Base-by-base conservation (phyloP, 2,113 vertebrate species). In the Rousettus leschenaultii region DNA sequence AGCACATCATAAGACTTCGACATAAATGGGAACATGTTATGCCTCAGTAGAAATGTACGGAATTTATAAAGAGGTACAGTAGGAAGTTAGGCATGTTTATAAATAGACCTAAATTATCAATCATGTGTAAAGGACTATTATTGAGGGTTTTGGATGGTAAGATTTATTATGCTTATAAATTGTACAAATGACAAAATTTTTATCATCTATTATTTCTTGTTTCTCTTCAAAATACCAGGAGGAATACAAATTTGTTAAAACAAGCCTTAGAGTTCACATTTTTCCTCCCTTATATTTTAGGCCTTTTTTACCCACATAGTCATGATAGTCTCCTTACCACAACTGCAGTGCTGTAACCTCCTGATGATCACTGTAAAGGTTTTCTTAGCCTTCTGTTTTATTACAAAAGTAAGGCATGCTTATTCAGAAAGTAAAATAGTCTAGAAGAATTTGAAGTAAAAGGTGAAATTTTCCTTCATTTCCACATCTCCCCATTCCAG, bases 31-130 rank as follows among this genome's bases (percentile, higher is more conserved):
- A 91, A 70, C 71, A 95, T 30, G 95, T 97, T 94, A 65, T 97
- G 77, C 91, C 57, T 88, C 93, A 78, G 45, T 96, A 92, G 87
- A 92, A 97, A 93, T 91, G 40, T 43, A 87, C 71, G 70, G 38
- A 86, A 61, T 82, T 97, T 97, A 82, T 94, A 96, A 94, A 91
- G 91, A 95, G 88, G 53, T 94, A 57, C 40, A 96, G 79, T 95
- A 90, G 78, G 35, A 80, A 84, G 74, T 86, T 98, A 82, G 90
- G 89, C 89, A 63, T 96, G 70, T 92, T 97, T 90, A 95, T 96
- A 97, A 97, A 95, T 79, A 95, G 94, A 95, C 68, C 93, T 98
- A 97, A 92, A 91, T 97, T 97, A 94, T 68, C 94, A 95, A 24
- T 91, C 89, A 24, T 93, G 65, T 96, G 83, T 79, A 95, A 97